A percentile compares a stretch with the other conserved stretches of the same genome.
Evolutionary conservation across 2,113 vertebrate genomes (phyloP).

Genomic region (Odocoileus virginianus): DNA sequence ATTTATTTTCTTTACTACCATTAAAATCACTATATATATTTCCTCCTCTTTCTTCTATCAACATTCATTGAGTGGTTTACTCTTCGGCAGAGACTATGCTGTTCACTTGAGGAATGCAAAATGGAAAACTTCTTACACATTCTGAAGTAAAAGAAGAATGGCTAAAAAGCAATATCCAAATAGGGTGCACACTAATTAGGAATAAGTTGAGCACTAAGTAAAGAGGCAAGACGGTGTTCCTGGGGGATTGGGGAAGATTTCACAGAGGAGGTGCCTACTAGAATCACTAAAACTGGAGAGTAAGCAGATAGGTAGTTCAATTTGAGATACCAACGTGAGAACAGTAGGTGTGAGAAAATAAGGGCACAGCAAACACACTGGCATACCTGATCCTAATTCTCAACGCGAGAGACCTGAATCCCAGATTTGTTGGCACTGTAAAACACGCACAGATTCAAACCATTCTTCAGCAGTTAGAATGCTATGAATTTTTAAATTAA

Average conservation of each 20-base stretch:
- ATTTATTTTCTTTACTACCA: not conserved
- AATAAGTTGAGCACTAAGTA: not conserved
- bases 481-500: not conserved
- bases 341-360: not conserved
- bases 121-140: not conserved
- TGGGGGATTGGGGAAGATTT: not conserved
- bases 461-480: not conserved
- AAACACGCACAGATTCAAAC: not conserved
- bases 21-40: not conserved
- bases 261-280: not conserved
- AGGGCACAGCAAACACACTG: not conserved
- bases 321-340: not conserved
- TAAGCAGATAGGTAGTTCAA: not conserved
- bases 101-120: not conserved
- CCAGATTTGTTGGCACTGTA: accelerated
- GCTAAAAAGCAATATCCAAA: not conserved
- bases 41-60: not conserved
- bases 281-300: not conserved
- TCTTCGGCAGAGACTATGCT: not conserved
- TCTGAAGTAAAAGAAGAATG: not conserved
- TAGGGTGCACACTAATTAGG: not conserved
- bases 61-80: conserved; percentile 1
- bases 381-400: not conserved
- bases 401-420: accelerated
- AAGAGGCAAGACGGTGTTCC: not conserved